Evolutionary conservation across 2,113 vertebrate genomes (phyloP).

Genomic region (Eira barbara): DNA sequence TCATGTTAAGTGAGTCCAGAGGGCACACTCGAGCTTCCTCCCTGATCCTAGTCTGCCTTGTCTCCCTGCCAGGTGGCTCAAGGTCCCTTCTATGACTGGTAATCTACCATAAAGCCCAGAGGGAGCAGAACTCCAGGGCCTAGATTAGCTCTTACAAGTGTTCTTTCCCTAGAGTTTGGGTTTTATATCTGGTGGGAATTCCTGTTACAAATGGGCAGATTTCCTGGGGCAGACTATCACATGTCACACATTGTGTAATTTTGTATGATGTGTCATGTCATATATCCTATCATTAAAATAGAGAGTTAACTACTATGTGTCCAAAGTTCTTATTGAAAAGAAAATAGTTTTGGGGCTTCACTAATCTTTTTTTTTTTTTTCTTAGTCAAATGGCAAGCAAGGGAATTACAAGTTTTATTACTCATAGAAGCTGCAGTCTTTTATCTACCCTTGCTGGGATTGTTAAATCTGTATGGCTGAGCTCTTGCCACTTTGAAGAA

Average conservation of each 20-base stretch:
- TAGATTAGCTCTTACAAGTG: not conserved
- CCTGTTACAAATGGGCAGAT: not conserved
- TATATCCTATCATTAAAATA: not conserved
- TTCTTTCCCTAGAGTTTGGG: not conserved
- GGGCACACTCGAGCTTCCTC: not conserved
- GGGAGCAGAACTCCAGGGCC: not conserved
- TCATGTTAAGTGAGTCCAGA: not conserved
- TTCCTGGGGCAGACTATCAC: not conserved
- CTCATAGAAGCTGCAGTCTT: not conserved
- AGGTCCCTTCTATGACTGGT: not conserved
- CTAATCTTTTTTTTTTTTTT: not conserved
- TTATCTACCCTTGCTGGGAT: not conserved
- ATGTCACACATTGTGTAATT: not conserved
- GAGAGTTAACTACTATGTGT: not conserved
- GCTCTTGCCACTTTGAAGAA: not conserved
- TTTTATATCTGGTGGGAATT: slow-evolving; percentile 18
- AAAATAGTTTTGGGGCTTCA: not conserved
- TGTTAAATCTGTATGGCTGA: not conserved
- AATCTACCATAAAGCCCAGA: not conserved
- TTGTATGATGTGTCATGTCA: not conserved
- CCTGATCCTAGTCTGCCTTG: not conserved
- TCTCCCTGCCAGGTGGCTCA: not conserved
- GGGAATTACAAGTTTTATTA: not conserved
- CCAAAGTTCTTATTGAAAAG: not conserved
- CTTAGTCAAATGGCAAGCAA: not conserved